Evolutionary conservation across 2,888 invertebrate genomes (phyloP), one percentile per base, ranked within the genome.

Genomic region (Eristalinus sepulchralis): DNA sequence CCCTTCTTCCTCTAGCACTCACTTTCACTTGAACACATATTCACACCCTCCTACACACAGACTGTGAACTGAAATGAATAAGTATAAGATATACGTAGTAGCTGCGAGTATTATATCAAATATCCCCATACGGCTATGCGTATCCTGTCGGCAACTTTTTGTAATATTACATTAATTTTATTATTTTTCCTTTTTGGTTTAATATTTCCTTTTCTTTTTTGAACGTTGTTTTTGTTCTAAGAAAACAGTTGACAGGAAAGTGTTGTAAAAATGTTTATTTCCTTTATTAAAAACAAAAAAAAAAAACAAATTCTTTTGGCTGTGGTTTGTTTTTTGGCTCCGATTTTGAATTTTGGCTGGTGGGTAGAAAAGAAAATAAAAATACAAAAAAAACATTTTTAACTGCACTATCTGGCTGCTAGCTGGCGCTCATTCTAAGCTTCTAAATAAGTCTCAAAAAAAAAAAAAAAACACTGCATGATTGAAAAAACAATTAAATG

Each of bases 141-240:
- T 68, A 55, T 85, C 85, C 77, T 85, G 85, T 85, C 85, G 85
- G 81, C 85, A 85, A 82, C 85, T 85, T 81, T 80, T 81, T 77
- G 81, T 84, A 84, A 84, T 80, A 76, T 71, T 47, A 47, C 47
- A 39, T 67, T 59, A n/a, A 5, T 67, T 72, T 68, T 75, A 55
- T 36, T 64, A 27, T 20, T 67, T 72, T 62, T 68, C 5, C 53
- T 31, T 71, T 13, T 68, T 70, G 4, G 17, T 47, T 24, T 27
- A 27, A 64, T 31, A 9, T 66, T 53, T 70, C 60, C 27, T 11
- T 33, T 81, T 62, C 55, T 71, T 24, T 75, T 64, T 75, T 63
- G 34, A 13, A 63, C 62, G 55, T 67, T 39, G 39, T 39, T 47
- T 47, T 17, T 47, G 6, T 63, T 53, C 13, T 9, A 55, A 67